Base-by-base conservation (phyloP, 2,888 invertebrate species). In the Lordiphosa andalusiaca region DNA sequence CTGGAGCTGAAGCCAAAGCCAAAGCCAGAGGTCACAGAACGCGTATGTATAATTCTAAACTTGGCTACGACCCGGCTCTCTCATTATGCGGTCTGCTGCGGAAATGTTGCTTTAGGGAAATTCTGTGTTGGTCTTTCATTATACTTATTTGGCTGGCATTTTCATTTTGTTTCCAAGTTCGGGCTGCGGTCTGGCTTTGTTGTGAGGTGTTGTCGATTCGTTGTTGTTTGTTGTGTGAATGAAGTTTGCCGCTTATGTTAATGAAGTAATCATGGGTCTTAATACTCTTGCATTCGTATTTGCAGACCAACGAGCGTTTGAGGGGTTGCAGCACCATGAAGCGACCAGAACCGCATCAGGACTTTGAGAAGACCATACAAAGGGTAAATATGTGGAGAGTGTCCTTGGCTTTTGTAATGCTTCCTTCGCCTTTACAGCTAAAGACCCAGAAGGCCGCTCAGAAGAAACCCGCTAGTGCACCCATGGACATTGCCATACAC, bases 321-420 rank as follows among this genome's bases (percentile, higher is more conserved):
- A 87, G 88, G 60, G 81, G 84, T 64, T 88, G 88, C 74, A 85
- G 85, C 53, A 89, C 89, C 41, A 87, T 88, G 69, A 89, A 89
- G 58, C 86, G 89, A 50, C 86, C 86, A 4, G 89, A 89, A 49
- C 89, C 89, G 5, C 89, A 89, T 65, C 89, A 89, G 71, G 89
- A 89, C 67, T 89, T 89, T 65, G 89, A 89, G 69, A 89, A 89
- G 78, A 89, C 89, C 69, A 89, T 89, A 78, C 89, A 89, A 74
- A 85, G 89, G 71, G 89, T 89, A 89, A 88, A 68, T 80, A 10
- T 4, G 16, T n/a, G 1, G 16, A 16, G 21, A 16, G 16, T 40
- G 30, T 35, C 10, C 4, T 5, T 7, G 10, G 5, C 4, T n/a
- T 33, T 41, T 41, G 13, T 4, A 2, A 5, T 10, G 25, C 57